Percentiles rank a stretch among this genome's conserved stretches.
phyloP scores from a whole-genome alignment of 1,140 invertebrate genomes.

The Bombyx mandarina region DNA sequence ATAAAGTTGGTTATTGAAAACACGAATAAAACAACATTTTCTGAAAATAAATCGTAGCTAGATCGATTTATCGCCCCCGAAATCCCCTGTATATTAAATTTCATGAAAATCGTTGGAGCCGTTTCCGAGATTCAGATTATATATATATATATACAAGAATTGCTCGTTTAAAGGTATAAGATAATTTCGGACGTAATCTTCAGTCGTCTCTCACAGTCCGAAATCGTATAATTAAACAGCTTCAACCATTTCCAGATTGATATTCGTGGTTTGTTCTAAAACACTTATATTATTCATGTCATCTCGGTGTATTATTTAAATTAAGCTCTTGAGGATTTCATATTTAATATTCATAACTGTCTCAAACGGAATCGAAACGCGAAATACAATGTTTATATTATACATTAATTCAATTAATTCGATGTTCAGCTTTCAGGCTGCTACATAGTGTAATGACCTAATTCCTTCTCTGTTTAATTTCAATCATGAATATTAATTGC shows the following conservation, averaged over 20 bases:
- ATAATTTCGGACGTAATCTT: no score
- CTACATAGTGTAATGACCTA: not conserved
- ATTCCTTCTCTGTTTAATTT: no score
- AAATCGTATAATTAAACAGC: slow-evolving; percentile 11
- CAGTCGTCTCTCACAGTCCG: not conserved
- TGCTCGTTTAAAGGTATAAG: no score
- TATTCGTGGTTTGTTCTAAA: slow-evolving; percentile 15
- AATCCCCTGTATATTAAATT: no score
- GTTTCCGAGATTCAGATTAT: no score
- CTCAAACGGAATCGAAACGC: slow-evolving; percentile 1
- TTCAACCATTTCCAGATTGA: slow-evolving; percentile 12
- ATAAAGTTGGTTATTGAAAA: no score
- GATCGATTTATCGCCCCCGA: no score
- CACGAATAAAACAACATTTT: no score
- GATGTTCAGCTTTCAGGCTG: not conserved
- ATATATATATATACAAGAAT: no score
- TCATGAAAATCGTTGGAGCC: no score
- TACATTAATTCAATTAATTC: not conserved
- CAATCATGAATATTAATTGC: no score
- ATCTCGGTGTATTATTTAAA: slow-evolving; percentile 25
- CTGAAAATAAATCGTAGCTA: no score
- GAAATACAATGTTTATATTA: not conserved
- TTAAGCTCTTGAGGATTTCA: slow-evolving; percentile 20
- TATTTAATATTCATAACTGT: slow-evolving; percentile 22
- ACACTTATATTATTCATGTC: slow-evolving; percentile 31